Percentiles rank a stretch among this genome's conserved stretches.
Conservation (phyloP, 2,113 vertebrate species). For the Anhinga anhinga region DNA sequence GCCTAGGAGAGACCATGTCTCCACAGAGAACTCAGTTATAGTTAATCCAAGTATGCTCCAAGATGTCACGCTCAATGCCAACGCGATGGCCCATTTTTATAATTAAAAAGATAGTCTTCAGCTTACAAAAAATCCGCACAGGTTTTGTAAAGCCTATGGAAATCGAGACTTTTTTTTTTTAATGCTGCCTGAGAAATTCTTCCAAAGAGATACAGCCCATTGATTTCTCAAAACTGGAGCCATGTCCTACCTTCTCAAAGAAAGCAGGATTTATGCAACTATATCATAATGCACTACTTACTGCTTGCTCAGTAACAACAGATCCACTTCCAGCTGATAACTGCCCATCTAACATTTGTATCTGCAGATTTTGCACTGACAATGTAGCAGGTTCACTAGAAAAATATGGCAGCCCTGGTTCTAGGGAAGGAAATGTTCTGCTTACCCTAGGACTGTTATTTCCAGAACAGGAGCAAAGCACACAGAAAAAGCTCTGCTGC, state of each 20-base stretch:
- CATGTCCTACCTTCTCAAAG: neutral
- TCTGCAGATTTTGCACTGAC: neutral
- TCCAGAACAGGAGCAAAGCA: neutral
- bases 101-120: neutral
- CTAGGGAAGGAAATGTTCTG: neutral
- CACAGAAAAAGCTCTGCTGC: neutral
- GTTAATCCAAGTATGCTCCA: neutral
- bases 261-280: neutral
- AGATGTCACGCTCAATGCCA: neutral
- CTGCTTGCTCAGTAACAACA: neutral
- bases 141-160: neutral
- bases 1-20: neutral
- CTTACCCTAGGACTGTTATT: neutral
- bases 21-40: neutral
- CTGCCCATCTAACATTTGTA: neutral
- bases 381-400: accelerated
- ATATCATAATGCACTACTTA: neutral
- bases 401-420: neutral
- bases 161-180: neutral
- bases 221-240: accelerated
- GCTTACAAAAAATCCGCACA: neutral
- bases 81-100: neutral
- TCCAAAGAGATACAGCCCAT: neutral
- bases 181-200: neutral
- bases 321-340: neutral